Evolutionary conservation across 2,888 invertebrate genomes (phyloP), one percentile per base, ranked within the genome.

Genomic region (Zaprionus lineosus): DNA sequence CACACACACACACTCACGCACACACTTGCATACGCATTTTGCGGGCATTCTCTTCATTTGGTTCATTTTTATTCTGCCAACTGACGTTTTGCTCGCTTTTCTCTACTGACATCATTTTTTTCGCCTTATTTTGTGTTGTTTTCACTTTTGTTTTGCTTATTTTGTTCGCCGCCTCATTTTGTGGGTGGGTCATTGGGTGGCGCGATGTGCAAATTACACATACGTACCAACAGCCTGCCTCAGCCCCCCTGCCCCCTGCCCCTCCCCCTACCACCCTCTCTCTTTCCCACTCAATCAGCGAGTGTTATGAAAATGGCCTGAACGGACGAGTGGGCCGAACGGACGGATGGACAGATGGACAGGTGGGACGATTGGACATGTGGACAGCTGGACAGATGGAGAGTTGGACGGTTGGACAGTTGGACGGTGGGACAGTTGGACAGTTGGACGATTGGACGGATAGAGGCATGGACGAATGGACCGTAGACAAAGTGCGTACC

Each of bases 51-150:
- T 59, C n/a, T n/a, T 21, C 56, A 64, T 71, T 71, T 71, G 71
- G 74, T 69, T 74, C 74, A 74, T 64, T 74, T 71, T 71, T 71
- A 73, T 73, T 61, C 52, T 39, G 57, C 26, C 56, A 19, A 14
- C 39, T 56, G 48, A 73, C 76, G 76, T 84, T 78, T 78, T 78
- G 85, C 40, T 78, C 79, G 79, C 24, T 78, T 84, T 78, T 84
- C 79, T 84, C 85, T 85, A 84, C 85, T 78, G 78, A 78, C 78
- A 78, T 78, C 81, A 63, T 83, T 84, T 78, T 68, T 84, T 84
- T 66, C 50, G 56, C 43, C 43, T 81, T 82, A 52, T 69, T 77
- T 73, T 55, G 43, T 59, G 60, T 55, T 74, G 78, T 82, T 78
- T 78, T 78, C 85, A 78, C 78, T 78, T 78, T 78, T 75, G 83